Conservation (phyloP, 2,797 vertebrate species). For the Premnoplex brunnescens region DNA sequence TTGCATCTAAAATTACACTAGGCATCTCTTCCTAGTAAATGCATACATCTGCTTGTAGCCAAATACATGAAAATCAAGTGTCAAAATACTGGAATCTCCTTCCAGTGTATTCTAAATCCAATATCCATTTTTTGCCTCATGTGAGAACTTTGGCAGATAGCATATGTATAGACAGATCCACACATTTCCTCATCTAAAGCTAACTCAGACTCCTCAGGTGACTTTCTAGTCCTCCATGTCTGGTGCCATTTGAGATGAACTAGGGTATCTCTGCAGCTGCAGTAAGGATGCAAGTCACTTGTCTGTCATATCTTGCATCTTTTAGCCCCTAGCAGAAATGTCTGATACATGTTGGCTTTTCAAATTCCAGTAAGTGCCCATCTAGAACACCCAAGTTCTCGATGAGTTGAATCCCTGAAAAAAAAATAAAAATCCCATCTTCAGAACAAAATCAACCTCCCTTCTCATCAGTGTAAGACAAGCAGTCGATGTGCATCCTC, state of each 20-base stretch:
- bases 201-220: background rate
- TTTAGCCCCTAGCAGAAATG: background rate
- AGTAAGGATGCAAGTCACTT: background rate
- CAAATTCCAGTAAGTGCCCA: background rate
- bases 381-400: background rate
- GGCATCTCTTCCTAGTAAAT: background rate
- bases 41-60: background rate
- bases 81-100: background rate
- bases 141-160: background rate
- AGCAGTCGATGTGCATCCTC: too few relatives aligned
- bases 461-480: too few relatives aligned
- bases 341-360: background rate
- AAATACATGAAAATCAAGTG: background rate
- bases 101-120: background rate
- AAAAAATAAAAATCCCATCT: too few relatives aligned
- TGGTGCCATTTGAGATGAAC: background rate
- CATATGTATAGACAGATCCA: background rate
- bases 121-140: background rate
- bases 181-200: background rate
- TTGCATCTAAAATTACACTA: background rate
- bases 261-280: background rate
- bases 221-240: background rate
- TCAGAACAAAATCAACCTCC: too few relatives aligned
- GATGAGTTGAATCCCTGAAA: background rate
- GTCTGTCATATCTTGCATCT: background rate